Evolutionary conservation across 2,888 invertebrate genomes (phyloP), one percentile per base, ranked within the genome.

Genomic region (Acholoe squamosa): DNA sequence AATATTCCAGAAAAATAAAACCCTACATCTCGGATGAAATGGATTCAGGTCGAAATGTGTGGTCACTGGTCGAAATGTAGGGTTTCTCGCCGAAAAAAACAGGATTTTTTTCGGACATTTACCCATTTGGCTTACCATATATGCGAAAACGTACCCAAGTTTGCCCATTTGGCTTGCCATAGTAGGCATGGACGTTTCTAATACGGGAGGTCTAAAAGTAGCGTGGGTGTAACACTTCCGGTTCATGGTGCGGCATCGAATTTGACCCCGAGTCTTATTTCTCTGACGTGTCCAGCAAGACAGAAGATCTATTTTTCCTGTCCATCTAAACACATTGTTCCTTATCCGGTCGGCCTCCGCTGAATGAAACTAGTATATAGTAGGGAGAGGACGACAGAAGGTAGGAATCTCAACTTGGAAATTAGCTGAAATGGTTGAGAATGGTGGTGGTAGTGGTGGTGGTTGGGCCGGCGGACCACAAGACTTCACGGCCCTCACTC

Each of bases 341-440:
- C 14, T 16, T 80, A n/a, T 43, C 33, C 34, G 19, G 25, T 43
- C 80, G 80, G 80, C 80, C 12, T 80, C 25, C 43, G 80, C 0
- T 86, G 86, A 86, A 86, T 86, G 86, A 54, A 86, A 54, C 25
- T 86, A 86, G 86, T 10, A 54, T 86, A 54, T 86, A 86, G 52
- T 56, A 52, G 54, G 22, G 56, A 54, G 56, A 51, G 43, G 54
- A 86, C 84, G 16, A 10, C 84, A 22, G 54, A 86, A 86, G 86
- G 86, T 86, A 86, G 86, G 86, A 86, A 80, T 22, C 86, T 28
- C 56, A 54, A 25, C 14, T 86, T 86, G 31, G 52, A 19, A 86
- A 54, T 86, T 86, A 86, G 86, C 12, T 86, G 31, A 86, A 52
- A 86, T 86, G 86, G 86, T 86, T 25, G 52, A 86, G 56, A 86